These are phyloP conservation scores for Electrophaes corylata DNA, from an alignment of 2,888 invertebrate species.

Conservation along the genomic window DNA sequence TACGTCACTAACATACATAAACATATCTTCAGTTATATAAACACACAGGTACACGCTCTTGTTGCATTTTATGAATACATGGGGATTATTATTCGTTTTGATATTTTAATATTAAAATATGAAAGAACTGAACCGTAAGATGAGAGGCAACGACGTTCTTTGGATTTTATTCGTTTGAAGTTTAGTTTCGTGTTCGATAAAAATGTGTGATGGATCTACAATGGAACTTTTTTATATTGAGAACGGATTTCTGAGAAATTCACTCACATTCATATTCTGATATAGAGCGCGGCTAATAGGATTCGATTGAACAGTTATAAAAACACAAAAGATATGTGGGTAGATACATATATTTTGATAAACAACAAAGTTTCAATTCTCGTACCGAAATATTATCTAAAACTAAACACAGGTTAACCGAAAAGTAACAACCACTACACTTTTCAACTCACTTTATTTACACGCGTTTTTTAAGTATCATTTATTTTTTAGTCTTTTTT, in stretches of 20 bases:
- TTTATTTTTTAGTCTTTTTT: too few relatives aligned
- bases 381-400: too few relatives aligned
- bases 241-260: neutral
- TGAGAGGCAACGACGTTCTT: conserved; percentile 3
- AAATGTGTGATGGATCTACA: conserved; percentile 6
- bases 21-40: too few relatives aligned
- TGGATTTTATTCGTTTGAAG: conserved; percentile 15
- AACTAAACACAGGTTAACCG: too few relatives aligned
- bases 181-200: conserved; percentile 18
- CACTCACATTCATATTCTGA: neutral
- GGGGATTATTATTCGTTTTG: neutral
- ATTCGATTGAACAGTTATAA: neutral
- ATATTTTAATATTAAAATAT: conserved; percentile 1
- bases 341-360: too few relatives aligned
- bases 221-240: neutral
- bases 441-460: too few relatives aligned
- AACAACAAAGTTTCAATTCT: too few relatives aligned
- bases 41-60: neutral
- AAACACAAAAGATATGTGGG: neutral
- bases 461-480: too few relatives aligned
- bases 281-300: neutral
- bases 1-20: too few relatives aligned
- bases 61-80: neutral
- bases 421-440: too few relatives aligned
- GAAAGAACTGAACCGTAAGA: conserved; percentile 1